A percentile compares a stretch with the other conserved stretches of the same genome.
These are phyloP conservation scores for Callipepla squamata DNA, from an alignment of 2,113 vertebrate genomes.

Conservation along the genomic window DNA sequence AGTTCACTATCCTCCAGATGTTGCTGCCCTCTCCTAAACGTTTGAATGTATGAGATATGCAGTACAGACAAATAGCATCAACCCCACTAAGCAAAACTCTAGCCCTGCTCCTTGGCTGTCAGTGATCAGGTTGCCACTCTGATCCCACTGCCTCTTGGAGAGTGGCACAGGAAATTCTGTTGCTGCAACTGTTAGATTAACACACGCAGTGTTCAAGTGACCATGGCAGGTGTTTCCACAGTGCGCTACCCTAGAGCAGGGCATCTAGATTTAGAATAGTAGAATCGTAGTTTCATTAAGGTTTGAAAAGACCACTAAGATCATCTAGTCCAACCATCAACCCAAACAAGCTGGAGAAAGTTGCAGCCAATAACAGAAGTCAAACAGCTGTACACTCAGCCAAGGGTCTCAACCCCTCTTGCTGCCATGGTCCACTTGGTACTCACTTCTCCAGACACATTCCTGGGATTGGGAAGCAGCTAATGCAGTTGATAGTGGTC, in stretches of 20 bases:
- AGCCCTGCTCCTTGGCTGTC: too few relatives aligned
- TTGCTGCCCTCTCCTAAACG: not conserved
- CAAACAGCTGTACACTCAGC: not conserved
- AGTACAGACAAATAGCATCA: not conserved
- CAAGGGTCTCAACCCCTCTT: not conserved
- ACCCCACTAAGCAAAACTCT: not conserved
- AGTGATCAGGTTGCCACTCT: not conserved
- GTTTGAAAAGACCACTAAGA: too few relatives aligned
- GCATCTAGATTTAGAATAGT: not conserved
- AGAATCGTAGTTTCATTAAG: too few relatives aligned
- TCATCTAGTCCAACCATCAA: too few relatives aligned
- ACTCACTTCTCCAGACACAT: constrained; percentile 83
- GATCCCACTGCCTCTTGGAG: not conserved
- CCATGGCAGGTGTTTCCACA: not conserved
- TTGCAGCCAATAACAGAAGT: not conserved
- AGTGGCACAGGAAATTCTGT: not conserved
- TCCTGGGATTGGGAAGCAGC: constrained; percentile 79
- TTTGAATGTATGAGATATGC: not conserved
- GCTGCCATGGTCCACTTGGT: not conserved
- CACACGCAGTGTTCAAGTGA: not conserved
- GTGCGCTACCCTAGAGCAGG: too few relatives aligned
- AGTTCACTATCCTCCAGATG: not conserved
- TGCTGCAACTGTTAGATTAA: not conserved
- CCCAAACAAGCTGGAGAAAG: not conserved
- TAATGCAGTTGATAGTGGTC: constrained; percentile 68